phyloP scores from a whole-genome alignment of 2,888 invertebrate genomes.

The Apotomis capreana region DNA sequence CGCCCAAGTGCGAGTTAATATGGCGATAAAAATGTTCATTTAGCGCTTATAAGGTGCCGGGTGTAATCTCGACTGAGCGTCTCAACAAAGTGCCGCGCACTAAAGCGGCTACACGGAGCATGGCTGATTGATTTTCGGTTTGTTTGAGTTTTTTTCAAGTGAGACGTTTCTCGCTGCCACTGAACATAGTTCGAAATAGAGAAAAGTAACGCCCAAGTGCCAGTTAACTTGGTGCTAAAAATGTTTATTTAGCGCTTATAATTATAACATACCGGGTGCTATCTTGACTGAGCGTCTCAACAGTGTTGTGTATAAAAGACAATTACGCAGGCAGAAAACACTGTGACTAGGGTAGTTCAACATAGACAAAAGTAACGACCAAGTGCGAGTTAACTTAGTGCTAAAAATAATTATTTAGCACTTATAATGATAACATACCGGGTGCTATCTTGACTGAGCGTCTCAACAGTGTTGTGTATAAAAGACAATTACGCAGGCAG shows the following conservation, averaged over 20 bases:
- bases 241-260: conserved; percentile 58
- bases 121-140: conserved; percentile 41
- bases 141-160: neutral
- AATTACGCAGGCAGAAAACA: too few relatives aligned
- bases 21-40: conserved; percentile 64
- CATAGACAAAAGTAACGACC: conserved; percentile 30
- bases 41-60: conserved; percentile 54
- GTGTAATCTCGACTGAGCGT: conserved; percentile 60
- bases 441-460: conserved; percentile 61
- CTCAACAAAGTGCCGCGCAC: conserved; percentile 47
- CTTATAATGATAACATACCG: conserved; percentile 45
- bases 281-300: conserved; percentile 55
- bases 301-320: conserved; percentile 35
- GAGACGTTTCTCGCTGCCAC: too few relatives aligned
- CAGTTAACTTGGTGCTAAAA: conserved; percentile 62
- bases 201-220: conserved; percentile 48
- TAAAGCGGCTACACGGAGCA: conserved; percentile 55
- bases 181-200: too few relatives aligned
- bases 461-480: conserved; percentile 43
- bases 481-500: too few relatives aligned
- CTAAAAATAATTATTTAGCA: conserved; percentile 63
- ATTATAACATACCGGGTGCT: conserved; percentile 51
- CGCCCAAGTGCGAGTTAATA: conserved; percentile 58
- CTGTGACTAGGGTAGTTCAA: too few relatives aligned
- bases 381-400: conserved; percentile 58